Evolutionary conservation across 2,113 vertebrate genomes (phyloP), one percentile per base, ranked within the genome.

Genomic region (Phodopus roborovskii): DNA sequence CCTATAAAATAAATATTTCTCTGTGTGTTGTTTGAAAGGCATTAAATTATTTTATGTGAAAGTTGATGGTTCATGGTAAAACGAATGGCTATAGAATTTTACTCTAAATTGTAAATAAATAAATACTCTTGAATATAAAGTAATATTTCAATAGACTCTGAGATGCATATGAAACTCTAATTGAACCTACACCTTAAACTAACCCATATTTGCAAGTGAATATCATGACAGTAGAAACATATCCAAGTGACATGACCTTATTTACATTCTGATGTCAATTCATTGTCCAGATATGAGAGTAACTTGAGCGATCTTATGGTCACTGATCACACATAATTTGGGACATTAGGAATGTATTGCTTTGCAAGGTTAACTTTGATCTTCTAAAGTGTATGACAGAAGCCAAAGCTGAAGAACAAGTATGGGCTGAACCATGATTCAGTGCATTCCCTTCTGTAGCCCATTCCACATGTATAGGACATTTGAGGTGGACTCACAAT

Each of bases 1-100:
- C 1, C 5, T 56, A 73, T 30, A 78, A 78, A 28, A 73, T 48
- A 78, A 66, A 22, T 60, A 56, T 60, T 91, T 94, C 36, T 62
- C 16, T 91, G 26, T 71, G 30, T 36, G 62, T n/a, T 93, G 66
- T 91, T 91, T 83, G 13, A 90, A 92, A 95, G 94, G 62, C 3
- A 1, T 56, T 84, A 58, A 62, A 82, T 89, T 73, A 88, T 84
- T 85, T 88, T 92, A 79, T 30, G 39, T 56, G n/a, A 70, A 89
- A 91, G 26, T 79, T n/a, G 85, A 87, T 1, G 6, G 22, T 64
- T 92, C 48, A 60, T 20, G 74, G n/a, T 70, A 56, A 74, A 19
- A 74, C 75, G 75, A 94, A 87, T 92, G 92, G 48, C 58, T 66
- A 0, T 26, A 92, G 3, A n/a, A 81, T 56, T 91, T 93, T 75